Conservation (phyloP, 2,113 vertebrate genomes). For the Malaclemys terrapin region DNA sequence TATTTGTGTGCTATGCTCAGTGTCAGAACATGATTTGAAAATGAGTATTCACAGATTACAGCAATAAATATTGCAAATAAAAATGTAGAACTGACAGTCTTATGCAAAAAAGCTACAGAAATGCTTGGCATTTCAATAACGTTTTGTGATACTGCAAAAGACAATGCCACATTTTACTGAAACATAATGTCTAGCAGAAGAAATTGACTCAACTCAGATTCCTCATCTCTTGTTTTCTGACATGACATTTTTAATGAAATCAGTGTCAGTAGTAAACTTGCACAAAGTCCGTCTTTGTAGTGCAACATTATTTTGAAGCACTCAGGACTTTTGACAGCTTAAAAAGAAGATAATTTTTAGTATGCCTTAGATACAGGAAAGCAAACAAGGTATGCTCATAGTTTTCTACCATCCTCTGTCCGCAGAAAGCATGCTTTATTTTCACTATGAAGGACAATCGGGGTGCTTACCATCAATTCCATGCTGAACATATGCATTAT, state of each 20-base stretch:
- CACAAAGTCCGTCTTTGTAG: slow-evolving; percentile 18
- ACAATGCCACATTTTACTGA: background rate
- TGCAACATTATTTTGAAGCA: slow-evolving; percentile 47
- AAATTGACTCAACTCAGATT: slow-evolving; percentile 14
- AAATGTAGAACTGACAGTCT: background rate
- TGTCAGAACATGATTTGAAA: slow-evolving; percentile 9
- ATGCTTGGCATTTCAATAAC: background rate
- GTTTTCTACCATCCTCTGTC: background rate
- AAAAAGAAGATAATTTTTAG: background rate
- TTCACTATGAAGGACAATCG: background rate
- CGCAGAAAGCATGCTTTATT: background rate
- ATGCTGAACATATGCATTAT: background rate
- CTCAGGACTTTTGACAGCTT: background rate
- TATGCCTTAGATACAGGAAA: background rate
- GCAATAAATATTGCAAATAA: slow-evolving; percentile 32
- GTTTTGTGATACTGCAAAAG: slow-evolving; percentile 13
- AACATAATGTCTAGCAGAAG: background rate
- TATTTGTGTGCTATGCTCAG: background rate
- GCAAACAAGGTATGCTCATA: background rate
- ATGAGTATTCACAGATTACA: slow-evolving; percentile 41
- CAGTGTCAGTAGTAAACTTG: slow-evolving; percentile 5
- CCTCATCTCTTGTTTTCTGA: slow-evolving; percentile 40
- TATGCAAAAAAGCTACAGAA: background rate
- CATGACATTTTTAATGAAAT: slow-evolving; percentile 7
- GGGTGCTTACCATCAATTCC: background rate